Evolutionary conservation across 2,797 vertebrate species (phyloP).

Genomic region (Sebastes cheni): DNA sequence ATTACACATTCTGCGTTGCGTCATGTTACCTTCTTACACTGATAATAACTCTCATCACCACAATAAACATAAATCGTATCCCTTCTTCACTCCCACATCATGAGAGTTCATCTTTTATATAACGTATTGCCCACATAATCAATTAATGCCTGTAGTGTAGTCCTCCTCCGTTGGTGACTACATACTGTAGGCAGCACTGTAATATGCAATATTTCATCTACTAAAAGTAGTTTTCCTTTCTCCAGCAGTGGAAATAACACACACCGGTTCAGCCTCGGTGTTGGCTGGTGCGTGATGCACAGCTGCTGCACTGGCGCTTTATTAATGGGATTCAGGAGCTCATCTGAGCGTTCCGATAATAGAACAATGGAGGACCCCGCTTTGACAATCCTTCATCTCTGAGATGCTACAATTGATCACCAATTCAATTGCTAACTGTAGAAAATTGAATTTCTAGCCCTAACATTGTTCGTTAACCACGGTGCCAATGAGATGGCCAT

Average conservation of each 20-base stretch:
- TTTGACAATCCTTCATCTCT: constrained; percentile 82
- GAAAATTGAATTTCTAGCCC: constrained; percentile 86
- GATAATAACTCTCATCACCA: constrained; percentile 16
- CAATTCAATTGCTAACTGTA: constrained; percentile 85
- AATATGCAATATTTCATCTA: constrained; percentile 44
- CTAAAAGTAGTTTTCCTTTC: constrained; percentile 41
- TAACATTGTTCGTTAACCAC: constrained; percentile 88
- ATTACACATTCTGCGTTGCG: constrained; percentile 15
- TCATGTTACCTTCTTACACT: constrained; percentile 12
- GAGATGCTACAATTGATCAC: constrained; percentile 83
- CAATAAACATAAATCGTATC: constrained; percentile 4
- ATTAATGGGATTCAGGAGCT: constrained; percentile 83
- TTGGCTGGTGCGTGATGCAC: constrained; percentile 52
- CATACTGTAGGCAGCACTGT: not conserved
- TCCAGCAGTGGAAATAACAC: constrained; percentile 33
- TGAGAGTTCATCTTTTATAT: constrained; percentile 22
- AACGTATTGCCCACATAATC: constrained; percentile 38
- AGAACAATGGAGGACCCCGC: constrained; percentile 74
- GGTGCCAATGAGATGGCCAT: constrained; percentile 84
- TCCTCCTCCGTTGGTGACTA: not conserved
- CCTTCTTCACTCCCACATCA: not conserved
- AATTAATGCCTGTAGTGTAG: constrained; percentile 28
- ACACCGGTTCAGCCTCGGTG: constrained; percentile 31
- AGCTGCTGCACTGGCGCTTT: constrained; percentile 58
- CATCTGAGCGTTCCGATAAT: constrained; percentile 80